These are phyloP conservation scores for Danio tinwini DNA, from an alignment of 2,797 vertebrate genomes.

Conservation along the genomic window DNA sequence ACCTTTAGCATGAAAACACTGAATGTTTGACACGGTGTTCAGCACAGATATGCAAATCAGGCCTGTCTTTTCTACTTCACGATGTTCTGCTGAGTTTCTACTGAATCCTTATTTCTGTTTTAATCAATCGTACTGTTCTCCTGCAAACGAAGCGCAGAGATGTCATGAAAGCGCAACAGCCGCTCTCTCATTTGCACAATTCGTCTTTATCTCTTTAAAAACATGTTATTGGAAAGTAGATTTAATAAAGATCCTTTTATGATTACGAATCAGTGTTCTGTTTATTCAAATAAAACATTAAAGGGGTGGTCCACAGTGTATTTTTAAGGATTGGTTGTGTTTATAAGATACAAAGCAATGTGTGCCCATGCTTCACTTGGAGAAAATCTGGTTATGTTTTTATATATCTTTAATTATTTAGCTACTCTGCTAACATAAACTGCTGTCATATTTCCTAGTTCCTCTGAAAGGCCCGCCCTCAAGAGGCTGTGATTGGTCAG, in stretches of 20 bases:
- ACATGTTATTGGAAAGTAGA: background rate
- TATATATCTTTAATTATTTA: too few relatives aligned
- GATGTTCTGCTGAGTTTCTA: background rate
- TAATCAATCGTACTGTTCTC: background rate
- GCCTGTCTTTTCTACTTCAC: background rate
- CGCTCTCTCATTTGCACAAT: slow-evolving; percentile 29
- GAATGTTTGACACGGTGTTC: background rate
- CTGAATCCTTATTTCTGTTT: background rate
- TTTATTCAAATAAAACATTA: too few relatives aligned
- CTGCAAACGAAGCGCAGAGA: background rate
- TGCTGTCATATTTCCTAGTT: too few relatives aligned
- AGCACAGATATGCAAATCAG: slow-evolving; percentile 25
- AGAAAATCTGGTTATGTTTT: too few relatives aligned
- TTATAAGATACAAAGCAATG: too few relatives aligned
- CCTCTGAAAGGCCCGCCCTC: too few relatives aligned
- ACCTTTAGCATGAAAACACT: background rate
- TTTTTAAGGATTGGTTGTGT: too few relatives aligned
- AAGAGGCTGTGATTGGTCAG: too few relatives aligned
- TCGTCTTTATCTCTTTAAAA: slow-evolving; percentile 4
- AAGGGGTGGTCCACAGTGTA: too few relatives aligned
- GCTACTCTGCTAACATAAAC: too few relatives aligned
- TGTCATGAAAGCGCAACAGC: background rate
- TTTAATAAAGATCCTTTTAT: slow-evolving; percentile 25
- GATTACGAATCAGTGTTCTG: too few relatives aligned
- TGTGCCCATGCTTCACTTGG: too few relatives aligned